Conservation (phyloP, 2,113 vertebrate species). For the Hucho hucho region DNA sequence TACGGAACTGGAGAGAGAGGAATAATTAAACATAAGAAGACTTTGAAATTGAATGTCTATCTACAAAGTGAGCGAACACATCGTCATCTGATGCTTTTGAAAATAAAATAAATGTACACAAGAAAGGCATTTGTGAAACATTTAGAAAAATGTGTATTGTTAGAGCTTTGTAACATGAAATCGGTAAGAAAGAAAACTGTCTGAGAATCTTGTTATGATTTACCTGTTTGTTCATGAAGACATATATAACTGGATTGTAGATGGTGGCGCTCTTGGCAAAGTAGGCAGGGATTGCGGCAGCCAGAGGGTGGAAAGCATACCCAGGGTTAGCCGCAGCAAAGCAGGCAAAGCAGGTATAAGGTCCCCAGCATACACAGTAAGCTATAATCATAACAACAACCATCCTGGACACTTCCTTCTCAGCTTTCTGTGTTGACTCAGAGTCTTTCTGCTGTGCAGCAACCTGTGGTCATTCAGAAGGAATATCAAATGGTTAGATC, state of each 20-base stretch:
- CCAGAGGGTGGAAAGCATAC: constrained; percentile 84
- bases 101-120: neutral
- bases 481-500: neutral
- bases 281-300: constrained; percentile 83
- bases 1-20: constrained; percentile 76
- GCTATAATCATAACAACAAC: constrained; percentile 83
- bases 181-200: neutral
- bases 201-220: constrained; percentile 6
- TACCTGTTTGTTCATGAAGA: constrained; percentile 92
- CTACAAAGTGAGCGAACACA: neutral
- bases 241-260: constrained; percentile 88
- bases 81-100: neutral
- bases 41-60: neutral
- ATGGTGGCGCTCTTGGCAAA: constrained; percentile 92
- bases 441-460: constrained; percentile 88
- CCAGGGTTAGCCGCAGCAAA: constrained; percentile 83
- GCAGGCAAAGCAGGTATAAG: constrained; percentile 82
- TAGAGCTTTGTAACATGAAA: neutral
- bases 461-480: constrained; percentile 68
- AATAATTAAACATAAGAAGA: constrained; percentile 1
- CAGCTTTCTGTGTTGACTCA: constrained; percentile 89
- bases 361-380: constrained; percentile 83
- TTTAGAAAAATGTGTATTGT: neutral
- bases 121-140: neutral
- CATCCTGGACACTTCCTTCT: constrained; percentile 88